Percentiles rank a stretch among this genome's conserved stretches.
phyloP scores from a whole-genome alignment of 2,797 vertebrate species.

The Nannoperca australis region DNA sequence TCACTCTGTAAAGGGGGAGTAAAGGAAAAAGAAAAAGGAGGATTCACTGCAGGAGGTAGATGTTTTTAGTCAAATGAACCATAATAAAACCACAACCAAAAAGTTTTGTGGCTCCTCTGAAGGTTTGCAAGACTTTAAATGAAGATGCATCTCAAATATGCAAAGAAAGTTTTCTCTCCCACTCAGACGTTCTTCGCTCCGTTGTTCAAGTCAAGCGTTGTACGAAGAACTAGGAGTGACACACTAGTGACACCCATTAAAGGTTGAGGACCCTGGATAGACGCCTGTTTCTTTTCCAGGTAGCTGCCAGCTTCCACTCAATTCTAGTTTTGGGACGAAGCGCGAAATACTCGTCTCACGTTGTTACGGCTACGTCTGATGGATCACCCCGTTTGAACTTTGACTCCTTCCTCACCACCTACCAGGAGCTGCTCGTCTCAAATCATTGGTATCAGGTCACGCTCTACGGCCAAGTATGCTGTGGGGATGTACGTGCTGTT shows the following conservation, averaged over 20 bases:
- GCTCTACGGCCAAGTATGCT: background rate
- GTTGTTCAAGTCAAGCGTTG: background rate
- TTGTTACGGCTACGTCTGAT: background rate
- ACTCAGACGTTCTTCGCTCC: background rate
- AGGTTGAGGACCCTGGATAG: background rate
- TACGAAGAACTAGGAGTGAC: background rate
- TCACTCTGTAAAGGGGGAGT: conserved; percentile 41
- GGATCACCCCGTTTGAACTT: conserved; percentile 8
- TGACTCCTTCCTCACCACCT: background rate
- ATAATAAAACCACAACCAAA: background rate
- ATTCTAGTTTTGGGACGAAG: background rate
- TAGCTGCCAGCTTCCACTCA: conserved; percentile 1
- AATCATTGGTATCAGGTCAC: conserved; percentile 4
- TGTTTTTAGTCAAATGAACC: conserved; percentile 9
- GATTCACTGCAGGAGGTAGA: conserved; percentile 25
- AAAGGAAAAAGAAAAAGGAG: conserved; percentile 3
- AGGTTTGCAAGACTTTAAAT: background rate
- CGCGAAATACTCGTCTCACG: conserved; percentile 23
- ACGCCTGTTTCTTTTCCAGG: conserved; percentile 41
- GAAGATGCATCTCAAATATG: background rate
- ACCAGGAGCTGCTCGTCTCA: background rate
- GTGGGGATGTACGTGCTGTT: background rate
- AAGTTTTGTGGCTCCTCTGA: conserved; percentile 7
- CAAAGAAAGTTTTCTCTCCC: background rate
- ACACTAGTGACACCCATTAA: background rate